Percentiles rank a stretch among this genome's conserved stretches.
Evolutionary conservation across 2,113 vertebrate species (phyloP).

Genomic region (Callionymus lyra): DNA sequence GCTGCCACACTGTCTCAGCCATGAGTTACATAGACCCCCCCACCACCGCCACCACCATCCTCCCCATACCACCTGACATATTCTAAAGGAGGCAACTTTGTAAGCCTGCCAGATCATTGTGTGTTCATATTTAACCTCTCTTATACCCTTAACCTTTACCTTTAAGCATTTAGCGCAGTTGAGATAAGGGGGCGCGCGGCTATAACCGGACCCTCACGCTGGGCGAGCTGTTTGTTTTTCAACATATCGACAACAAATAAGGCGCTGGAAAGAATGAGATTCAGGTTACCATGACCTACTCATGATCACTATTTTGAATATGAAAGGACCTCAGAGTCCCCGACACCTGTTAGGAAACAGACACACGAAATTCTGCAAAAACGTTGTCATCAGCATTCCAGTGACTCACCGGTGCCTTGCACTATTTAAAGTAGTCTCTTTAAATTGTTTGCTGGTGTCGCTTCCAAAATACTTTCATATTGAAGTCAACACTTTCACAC

Average conservation of each 20-base stretch:
- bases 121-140: conserved; percentile 53
- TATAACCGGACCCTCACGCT: conserved; percentile 31
- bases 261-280: conserved; percentile 54
- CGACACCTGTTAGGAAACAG: conserved; percentile 67
- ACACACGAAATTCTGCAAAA: conserved; percentile 50
- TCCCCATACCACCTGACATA: conserved; percentile 35
- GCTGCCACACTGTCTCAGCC: conserved; percentile 42
- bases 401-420: conserved; percentile 26
- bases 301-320: conserved; percentile 54
- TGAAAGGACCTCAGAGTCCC: conserved; percentile 49
- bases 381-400: conserved; percentile 40
- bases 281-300: conserved; percentile 50
- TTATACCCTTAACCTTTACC: conserved; percentile 59
- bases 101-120: conserved; percentile 51
- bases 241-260: conserved; percentile 45
- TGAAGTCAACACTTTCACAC: too few species aligned
- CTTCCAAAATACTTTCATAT: too few species aligned
- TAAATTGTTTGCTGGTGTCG: too few species aligned
- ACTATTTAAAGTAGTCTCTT: too few species aligned
- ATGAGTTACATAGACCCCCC: conserved; percentile 23
- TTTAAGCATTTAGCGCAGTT: conserved; percentile 41
- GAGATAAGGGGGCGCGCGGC: conserved; percentile 13
- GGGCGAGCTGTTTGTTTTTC: conserved; percentile 47
- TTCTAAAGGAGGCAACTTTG: conserved; percentile 41
- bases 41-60: background rate